Conservation (phyloP, 2,888 invertebrate species). For the Ochropacha duplaris region DNA sequence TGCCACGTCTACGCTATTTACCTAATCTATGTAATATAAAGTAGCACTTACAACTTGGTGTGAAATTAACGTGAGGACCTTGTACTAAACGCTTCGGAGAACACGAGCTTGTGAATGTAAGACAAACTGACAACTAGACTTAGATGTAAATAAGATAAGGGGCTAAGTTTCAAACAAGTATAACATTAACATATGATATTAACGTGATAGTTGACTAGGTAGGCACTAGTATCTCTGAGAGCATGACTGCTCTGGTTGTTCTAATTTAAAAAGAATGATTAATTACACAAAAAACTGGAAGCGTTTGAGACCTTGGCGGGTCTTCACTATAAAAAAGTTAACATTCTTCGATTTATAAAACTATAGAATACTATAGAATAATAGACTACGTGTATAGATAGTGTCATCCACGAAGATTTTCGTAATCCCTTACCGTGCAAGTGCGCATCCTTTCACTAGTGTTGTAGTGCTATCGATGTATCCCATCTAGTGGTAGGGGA, state of each 20-base stretch:
- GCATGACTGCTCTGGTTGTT: not conserved
- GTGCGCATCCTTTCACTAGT: too few relatives aligned
- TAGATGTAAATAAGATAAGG: slow-evolving; percentile 12
- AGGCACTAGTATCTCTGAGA: not conserved
- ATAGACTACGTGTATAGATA: too few relatives aligned
- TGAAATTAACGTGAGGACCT: slow-evolving; percentile 26
- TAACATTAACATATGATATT: not conserved
- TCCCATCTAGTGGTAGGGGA: too few relatives aligned
- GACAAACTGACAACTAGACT: slow-evolving; percentile 19
- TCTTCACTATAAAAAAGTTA: too few relatives aligned
- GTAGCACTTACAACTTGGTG: slow-evolving; percentile 17
- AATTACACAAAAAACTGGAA: too few relatives aligned
- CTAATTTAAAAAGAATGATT: too few relatives aligned
- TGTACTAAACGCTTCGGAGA: slow-evolving; percentile 18
- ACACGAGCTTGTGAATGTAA: slow-evolving; percentile 11
- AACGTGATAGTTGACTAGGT: not conserved
- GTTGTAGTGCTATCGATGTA: too few relatives aligned
- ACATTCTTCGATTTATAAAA: too few relatives aligned
- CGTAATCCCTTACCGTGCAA: too few relatives aligned
- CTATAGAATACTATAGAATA: too few relatives aligned
- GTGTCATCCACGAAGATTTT: too few relatives aligned
- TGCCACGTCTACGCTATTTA: slow-evolving; percentile 12
- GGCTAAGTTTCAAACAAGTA: not conserved
- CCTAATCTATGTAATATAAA: slow-evolving; percentile 13
- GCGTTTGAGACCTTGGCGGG: too few relatives aligned